Evolutionary conservation across 2,888 invertebrate genomes (phyloP), one percentile per base, ranked within the genome.

Genomic region (Caenorhabditis sp.): DNA sequence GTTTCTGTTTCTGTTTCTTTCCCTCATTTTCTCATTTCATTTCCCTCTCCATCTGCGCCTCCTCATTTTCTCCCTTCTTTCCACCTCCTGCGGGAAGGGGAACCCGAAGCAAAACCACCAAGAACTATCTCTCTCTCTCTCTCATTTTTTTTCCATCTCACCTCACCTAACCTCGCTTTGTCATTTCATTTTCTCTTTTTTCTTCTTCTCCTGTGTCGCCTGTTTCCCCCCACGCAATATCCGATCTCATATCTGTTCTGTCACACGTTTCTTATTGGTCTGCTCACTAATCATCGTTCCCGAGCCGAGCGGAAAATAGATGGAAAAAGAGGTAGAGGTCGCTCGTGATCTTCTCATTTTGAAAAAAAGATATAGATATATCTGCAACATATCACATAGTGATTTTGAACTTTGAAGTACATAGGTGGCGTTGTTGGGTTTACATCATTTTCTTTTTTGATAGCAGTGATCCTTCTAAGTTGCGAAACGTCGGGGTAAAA

Each of bases 131-230:
- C 51, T 44, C 47, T 37, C 47, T n/a, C 53, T n/a, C n/a, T n/a
- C n/a, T n/a, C 53, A 70, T 40, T 64, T 64, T 56, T 55, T 78
- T 70, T 64, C 53, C 61, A 55, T 55, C 56, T 24, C 47, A 64
- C 56, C 58, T 61, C 55, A 61, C 55, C 50, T 9, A 32, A 32
- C 4, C 4, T 32, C 9, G 2, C n/a, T n/a, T 35, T n/a, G n/a
- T n/a, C n/a, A n/a, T n/a, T n/a, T n/a, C 47, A 35, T 37, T 56
- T 56, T 53, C 26, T 53, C 22, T 26, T 24, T 53, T 26, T 13
- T 26, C 26, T 22, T 32, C 32, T 24, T 56, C 32, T 26, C 5
- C 2, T 26, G 53, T 24, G 2, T 2, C 53, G 53, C 53, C 32
- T 56, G 5, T 32, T 56, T 2, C 15, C 24, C 47, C 61, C 61